Evolutionary conservation across 2,113 vertebrate genomes (phyloP), one percentile per base, ranked within the genome.

Genomic region (Neogobius melanostomus): DNA sequence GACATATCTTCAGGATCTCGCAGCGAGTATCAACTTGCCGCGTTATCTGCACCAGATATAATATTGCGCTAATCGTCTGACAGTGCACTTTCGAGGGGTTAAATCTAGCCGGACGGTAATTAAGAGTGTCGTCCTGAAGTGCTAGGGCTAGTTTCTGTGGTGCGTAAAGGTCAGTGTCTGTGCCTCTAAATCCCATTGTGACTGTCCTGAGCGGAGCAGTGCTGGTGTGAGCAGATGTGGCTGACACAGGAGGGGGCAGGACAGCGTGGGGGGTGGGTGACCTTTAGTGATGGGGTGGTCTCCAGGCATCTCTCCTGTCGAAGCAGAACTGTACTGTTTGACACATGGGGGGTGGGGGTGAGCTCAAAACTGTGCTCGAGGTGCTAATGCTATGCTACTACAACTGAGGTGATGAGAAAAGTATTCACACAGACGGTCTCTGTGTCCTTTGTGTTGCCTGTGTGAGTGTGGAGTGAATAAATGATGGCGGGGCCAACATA

Each of bases 161-260:
- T 69, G 81, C 76, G 81, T 82, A 91, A 93, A 91, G 89, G 91
- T 92, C 90, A 90, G 71, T 50, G 80, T 87, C 86, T 88, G 72
- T 45, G 81, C 77, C 80, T 68, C 83, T 77, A 65, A 73, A 88
- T 89, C 82, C 54, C 76, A 90, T 91, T 89, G 87, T 88, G 81
- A 73, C 85, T 85, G 88, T 90, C 90, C 88, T 88, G 79, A 85
- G 79, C 66, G 78, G 82, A 77, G 89, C 90, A 85, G 82, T 57
- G 64, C 85, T 85, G 28, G n/a, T 67, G 81, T 81, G 82, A 88
- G 85, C 89, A 89, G 89, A 92, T 87, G 86, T 83, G 83, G 84
- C 82, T 83, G 86, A 88, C 83, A 82, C 83, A 12, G 61, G 82
- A 77, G 85, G 80, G 69, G 67, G 68, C 51, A 7, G 51, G 82